phyloP scores from a whole-genome alignment of 1,140 invertebrate species.

The Zaprionus inermis region DNA sequence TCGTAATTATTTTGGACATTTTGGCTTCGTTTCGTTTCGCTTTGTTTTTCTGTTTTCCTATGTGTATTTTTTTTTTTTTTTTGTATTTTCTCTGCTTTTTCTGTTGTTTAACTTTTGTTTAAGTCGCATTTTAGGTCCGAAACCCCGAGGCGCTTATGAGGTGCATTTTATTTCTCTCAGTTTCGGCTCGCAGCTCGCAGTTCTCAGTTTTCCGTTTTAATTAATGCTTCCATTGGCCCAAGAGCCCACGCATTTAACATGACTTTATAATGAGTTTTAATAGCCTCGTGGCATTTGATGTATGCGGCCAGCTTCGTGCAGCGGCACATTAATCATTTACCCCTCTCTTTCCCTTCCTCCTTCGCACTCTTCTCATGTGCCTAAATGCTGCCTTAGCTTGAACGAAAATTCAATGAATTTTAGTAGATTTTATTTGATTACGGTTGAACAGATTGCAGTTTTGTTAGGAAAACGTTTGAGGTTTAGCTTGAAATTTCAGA shows the following conservation, averaged over 20 bases:
- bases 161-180: conserved; percentile 27
- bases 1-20: conserved; percentile 52
- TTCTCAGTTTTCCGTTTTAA: conserved; percentile 35
- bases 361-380: not conserved
- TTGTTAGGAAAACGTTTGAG: not conserved
- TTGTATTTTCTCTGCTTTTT: not conserved
- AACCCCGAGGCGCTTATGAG: conserved; percentile 25
- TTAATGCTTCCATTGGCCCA: conserved; percentile 37
- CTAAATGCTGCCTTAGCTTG: not conserved
- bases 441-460: not conserved
- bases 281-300: conserved; percentile 39
- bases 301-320: conserved; percentile 14
- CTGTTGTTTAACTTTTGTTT: conserved; percentile 16
- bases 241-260: conserved; percentile 29
- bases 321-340: conserved; percentile 34
- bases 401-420: conserved; percentile 3
- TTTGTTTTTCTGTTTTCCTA: conserved; percentile 12
- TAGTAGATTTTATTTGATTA: conserved; percentile 8
- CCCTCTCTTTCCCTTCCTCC: not conserved
- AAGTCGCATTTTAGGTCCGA: conserved; percentile 12
- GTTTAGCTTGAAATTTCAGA: not conserved
- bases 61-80: conserved; percentile 5
- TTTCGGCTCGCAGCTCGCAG: conserved; percentile 5
- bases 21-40: conserved; percentile 23
- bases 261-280: conserved; percentile 62